phyloP scores from a whole-genome alignment of 2,888 invertebrate species.

The Tipula helvola region DNA sequence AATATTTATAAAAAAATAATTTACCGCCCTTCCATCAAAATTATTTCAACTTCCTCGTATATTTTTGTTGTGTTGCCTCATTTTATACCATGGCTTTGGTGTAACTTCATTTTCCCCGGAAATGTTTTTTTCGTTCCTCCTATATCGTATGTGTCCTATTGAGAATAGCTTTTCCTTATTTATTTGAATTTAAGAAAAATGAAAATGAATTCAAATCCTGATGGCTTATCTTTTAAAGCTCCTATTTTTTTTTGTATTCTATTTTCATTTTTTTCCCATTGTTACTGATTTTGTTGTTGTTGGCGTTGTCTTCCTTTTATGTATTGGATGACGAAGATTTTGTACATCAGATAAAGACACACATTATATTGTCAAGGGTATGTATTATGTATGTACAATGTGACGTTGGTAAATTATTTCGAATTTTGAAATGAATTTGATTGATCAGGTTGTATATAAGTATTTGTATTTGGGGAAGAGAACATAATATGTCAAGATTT shows the following conservation, averaged over 20 bases:
- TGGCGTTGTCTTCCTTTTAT: background rate
- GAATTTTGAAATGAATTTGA: background rate
- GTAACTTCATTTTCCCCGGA: background rate
- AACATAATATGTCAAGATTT: background rate
- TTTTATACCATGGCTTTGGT: background rate
- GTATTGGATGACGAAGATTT: background rate
- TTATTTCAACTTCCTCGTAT: background rate
- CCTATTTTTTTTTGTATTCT: background rate
- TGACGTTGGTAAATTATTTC: background rate
- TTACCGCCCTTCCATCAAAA: background rate
- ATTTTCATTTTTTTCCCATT: background rate
- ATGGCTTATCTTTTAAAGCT: background rate
- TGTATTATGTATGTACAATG: background rate
- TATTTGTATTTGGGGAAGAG: background rate
- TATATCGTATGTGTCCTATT: background rate
- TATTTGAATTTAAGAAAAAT: background rate
- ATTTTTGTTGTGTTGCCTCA: background rate
- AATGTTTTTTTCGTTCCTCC: background rate
- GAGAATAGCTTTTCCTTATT: background rate
- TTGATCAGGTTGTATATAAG: background rate
- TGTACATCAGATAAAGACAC: background rate
- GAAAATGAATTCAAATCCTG: conserved; percentile 4
- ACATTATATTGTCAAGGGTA: background rate
- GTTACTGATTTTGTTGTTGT: background rate
- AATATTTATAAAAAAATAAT: background rate